phyloP scores from a whole-genome alignment of 2,888 invertebrate genomes.

The Argyresthia albistria region DNA sequence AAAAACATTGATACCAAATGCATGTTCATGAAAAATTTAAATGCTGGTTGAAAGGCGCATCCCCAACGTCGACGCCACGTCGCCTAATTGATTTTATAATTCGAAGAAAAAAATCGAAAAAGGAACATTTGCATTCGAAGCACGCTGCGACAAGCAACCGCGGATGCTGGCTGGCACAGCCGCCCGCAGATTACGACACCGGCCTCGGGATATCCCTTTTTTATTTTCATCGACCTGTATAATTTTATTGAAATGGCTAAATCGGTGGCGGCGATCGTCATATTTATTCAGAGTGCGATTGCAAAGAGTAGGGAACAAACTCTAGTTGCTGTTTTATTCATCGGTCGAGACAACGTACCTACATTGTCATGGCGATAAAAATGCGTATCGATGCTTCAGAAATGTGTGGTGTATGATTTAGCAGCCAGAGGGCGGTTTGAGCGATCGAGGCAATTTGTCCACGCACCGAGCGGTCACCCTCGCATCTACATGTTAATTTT shows the following conservation, averaged over 20 bases:
- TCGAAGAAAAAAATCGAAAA: slow-evolving; percentile 34
- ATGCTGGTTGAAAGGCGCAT: neutral
- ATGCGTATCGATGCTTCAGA: slow-evolving; percentile 6
- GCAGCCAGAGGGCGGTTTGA: slow-evolving; percentile 26
- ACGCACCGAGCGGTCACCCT: slow-evolving; percentile 42
- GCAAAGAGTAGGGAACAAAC: slow-evolving; percentile 7
- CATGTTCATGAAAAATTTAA: too few species aligned
- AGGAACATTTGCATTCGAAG: slow-evolving; percentile 40
- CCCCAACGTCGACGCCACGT: slow-evolving; percentile 21
- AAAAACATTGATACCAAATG: too few species aligned
- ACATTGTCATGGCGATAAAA: slow-evolving; percentile 8
- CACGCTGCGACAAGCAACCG: slow-evolving; percentile 27
- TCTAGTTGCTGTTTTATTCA: slow-evolving; percentile 3
- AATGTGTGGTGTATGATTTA: slow-evolving; percentile 21
- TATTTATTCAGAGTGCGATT: slow-evolving; percentile 12
- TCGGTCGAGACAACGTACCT: neutral
- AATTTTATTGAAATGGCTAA: slow-evolving; percentile 40
- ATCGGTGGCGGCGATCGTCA: slow-evolving; percentile 20
- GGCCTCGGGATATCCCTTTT: slow-evolving; percentile 14
- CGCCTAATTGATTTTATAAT: slow-evolving; percentile 60
- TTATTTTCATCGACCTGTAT: slow-evolving; percentile 45
- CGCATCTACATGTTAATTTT: slow-evolving; percentile 44
- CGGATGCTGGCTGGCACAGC: slow-evolving; percentile 4
- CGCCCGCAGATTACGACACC: slow-evolving; percentile 5
- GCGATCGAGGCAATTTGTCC: slow-evolving; percentile 54